Percentiles rank a stretch among this genome's conserved stretches.
Evolutionary conservation across 2,888 invertebrate species (phyloP).

Genomic region (Stenichneumon culpator): DNA sequence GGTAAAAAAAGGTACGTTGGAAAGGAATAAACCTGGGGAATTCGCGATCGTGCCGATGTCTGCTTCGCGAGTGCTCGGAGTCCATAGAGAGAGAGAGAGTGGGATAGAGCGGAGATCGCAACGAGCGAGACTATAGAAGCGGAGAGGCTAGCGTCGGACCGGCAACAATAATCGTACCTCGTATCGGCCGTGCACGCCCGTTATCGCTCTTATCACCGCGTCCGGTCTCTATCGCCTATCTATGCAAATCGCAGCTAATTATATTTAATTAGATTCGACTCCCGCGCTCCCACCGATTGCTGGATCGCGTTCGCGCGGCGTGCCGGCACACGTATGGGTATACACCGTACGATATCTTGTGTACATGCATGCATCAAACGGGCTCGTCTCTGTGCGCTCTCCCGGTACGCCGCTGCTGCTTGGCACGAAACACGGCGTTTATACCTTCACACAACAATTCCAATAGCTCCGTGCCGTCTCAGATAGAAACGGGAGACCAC

Average conservation of each 20-base stretch:
- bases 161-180: slow-evolving; percentile 84
- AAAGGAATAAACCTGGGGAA: slow-evolving; percentile 67
- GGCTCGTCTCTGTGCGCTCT: slow-evolving; percentile 54
- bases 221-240: slow-evolving; percentile 85
- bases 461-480: slow-evolving; percentile 14
- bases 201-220: slow-evolving; percentile 84
- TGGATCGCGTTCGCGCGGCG: slow-evolving; percentile 72
- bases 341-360: slow-evolving; percentile 42
- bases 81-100: slow-evolving; percentile 27
- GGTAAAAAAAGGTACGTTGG: not conserved
- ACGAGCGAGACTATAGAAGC: slow-evolving; percentile 44
- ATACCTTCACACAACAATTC: slow-evolving; percentile 56
- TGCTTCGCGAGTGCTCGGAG: slow-evolving; percentile 63
- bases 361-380: slow-evolving; percentile 50
- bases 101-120: slow-evolving; percentile 39
- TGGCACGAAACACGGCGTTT: slow-evolving; percentile 31
- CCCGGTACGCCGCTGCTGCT: slow-evolving; percentile 28
- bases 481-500: slow-evolving; percentile 45
- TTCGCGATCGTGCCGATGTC: slow-evolving; percentile 81
- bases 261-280: slow-evolving; percentile 85
- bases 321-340: slow-evolving; percentile 53
- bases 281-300: slow-evolving; percentile 82
- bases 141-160: slow-evolving; percentile 70
- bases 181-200: slow-evolving; percentile 82
- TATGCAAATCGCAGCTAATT: slow-evolving; percentile 85